A percentile compares a stretch with the other conserved stretches of the same genome.
Evolutionary conservation across 2,888 invertebrate species (phyloP).

Genomic region (Nematopogon swammerdamellus): DNA sequence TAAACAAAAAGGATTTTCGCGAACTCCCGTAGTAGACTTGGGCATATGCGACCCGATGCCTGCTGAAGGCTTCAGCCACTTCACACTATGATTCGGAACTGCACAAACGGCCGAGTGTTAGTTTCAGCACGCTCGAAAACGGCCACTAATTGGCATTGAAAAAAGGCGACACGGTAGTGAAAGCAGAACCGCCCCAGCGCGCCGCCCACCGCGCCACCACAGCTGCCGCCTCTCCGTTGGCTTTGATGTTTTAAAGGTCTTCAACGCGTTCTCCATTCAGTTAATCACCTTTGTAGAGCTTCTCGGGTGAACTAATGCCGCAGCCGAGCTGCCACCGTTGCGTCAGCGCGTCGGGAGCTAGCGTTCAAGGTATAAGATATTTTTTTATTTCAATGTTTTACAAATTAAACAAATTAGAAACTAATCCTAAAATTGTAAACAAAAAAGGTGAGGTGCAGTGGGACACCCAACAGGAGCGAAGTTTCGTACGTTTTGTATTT

Average conservation of each 20-base stretch:
- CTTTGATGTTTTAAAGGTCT: conserved; percentile 36
- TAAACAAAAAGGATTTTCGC: too few relatives aligned
- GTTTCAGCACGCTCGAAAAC: conserved; percentile 28
- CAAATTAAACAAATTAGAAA: too few relatives aligned
- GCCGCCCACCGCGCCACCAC: background rate
- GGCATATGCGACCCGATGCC: too few relatives aligned
- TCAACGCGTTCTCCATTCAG: background rate
- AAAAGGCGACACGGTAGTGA: conserved; percentile 55
- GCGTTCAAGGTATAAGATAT: background rate
- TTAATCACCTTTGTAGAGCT: background rate
- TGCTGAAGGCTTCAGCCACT: background rate
- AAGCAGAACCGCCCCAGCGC: conserved; percentile 13
- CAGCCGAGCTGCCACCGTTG: too few relatives aligned
- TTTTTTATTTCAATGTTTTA: too few relatives aligned
- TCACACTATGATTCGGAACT: background rate
- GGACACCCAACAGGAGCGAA: too few relatives aligned
- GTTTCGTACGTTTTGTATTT: too few relatives aligned
- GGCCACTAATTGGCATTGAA: conserved; percentile 60
- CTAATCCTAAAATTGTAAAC: too few relatives aligned
- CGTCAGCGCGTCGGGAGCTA: too few relatives aligned
- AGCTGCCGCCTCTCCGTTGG: conserved; percentile 15
- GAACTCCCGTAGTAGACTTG: too few relatives aligned
- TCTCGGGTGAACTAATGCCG: too few relatives aligned
- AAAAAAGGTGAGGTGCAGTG: too few relatives aligned
- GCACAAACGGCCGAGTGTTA: conserved; percentile 41